These are phyloP conservation scores for Pogonocherus hispidulus DNA, from an alignment of 2,888 invertebrate genomes.

Conservation along the genomic window DNA sequence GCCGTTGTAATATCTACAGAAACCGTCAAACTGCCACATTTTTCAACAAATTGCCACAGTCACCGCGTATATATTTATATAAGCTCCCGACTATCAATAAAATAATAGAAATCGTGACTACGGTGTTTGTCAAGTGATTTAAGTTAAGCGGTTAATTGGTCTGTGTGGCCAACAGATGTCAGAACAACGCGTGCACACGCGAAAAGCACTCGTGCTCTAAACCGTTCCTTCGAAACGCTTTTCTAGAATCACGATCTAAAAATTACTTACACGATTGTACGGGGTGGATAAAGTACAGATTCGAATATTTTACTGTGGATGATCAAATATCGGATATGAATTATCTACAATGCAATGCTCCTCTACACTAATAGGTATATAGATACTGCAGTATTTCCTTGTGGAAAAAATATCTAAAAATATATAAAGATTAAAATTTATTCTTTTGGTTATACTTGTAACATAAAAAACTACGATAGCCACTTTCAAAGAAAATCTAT, in stretches of 20 bases:
- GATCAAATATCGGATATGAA: background rate
- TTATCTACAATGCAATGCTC: no score
- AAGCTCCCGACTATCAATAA: conserved; percentile 29
- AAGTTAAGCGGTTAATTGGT: conserved; percentile 23
- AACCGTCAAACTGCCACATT: no score
- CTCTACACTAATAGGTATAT: no score
- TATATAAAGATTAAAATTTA: no score
- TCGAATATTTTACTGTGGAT: background rate
- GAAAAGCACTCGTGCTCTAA: conserved; percentile 24
- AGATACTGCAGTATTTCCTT: no score
- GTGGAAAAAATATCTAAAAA: no score
- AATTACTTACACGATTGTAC: conserved; percentile 19
- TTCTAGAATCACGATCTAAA: conserved; percentile 26
- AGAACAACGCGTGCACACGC: conserved; percentile 27
- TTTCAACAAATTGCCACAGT: conserved; percentile 24
- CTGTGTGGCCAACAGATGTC: conserved; percentile 35
- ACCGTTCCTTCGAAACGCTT: conserved; percentile 29
- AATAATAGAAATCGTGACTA: conserved; percentile 30
- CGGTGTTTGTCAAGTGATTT: conserved; percentile 32
- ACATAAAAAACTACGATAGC: no score
- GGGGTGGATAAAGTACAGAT: background rate
- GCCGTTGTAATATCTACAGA: no score
- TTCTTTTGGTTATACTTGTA: no score
- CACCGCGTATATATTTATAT: conserved; percentile 20
- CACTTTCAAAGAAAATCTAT: no score